Base-by-base conservation (phyloP, 2,888 invertebrate genomes). In the Bugula neritina region DNA sequence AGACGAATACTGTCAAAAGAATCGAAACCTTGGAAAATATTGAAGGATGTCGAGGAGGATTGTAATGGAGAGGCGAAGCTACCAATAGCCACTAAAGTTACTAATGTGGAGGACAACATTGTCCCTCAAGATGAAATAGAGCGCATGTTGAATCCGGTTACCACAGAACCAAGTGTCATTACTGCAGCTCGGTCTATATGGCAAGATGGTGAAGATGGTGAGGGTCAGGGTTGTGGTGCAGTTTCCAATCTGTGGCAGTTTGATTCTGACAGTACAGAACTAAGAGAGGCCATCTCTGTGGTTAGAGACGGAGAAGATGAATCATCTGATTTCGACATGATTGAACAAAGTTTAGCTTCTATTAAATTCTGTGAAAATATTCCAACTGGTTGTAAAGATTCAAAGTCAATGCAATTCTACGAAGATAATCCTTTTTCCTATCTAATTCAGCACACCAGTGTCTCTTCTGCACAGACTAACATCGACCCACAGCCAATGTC, bases 291-390 rank as follows among this genome's bases (percentile, higher is more conserved):
- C 17, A 17, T 43, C 43, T 43, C 43, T 10, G 5, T 17, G 17
- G 43, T 10, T 43, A 17, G 17, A 10, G 43, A 17, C 43, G 43
- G 43, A 10, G 10, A 43, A 10, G 5, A 10, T 5, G 43, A 43
- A 17, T 43, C 43, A 17, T 43, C 34, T 5, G 63, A 63, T 31
- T 63, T 31, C 31, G 27, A 27, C 5, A 13, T 63, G 27, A 27
- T 63, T 29, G 63, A 63, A 34, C 63, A 63, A 31, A 63, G 63
- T 31, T 25, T 63, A 31, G 27, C 63, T 25, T 63, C 63, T 63
- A 21, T 63, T 27, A 63, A 31, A 31, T 63, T 63, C n/a, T 63
- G 63, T 31, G 63, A 63, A 34, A 27, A 63, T 34, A 2, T 63
- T 27, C 29, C 27, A 5, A 10, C 2, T 31, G 17, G 25, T 3